Evolutionary conservation across 2,113 vertebrate genomes (phyloP), one percentile per base, ranked within the genome.

Genomic region (Hepsetus odoe): DNA sequence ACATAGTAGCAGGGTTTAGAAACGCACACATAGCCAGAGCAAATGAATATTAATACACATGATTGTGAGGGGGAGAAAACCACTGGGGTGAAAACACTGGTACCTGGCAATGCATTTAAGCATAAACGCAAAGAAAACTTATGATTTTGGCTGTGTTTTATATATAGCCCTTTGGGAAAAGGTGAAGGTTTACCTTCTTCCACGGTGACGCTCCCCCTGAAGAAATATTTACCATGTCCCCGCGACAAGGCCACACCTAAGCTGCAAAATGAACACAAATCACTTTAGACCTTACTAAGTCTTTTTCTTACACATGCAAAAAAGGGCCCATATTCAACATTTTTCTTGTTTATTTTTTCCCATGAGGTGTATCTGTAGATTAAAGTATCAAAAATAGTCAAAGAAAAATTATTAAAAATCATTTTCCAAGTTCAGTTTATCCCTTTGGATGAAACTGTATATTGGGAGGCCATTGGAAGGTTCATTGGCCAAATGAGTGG

Each of bases 191-290:
- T 61, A 99, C 98, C 98, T 96, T 99, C 98, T 83, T 99, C 97
- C 61, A 98, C 91, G 49, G 96, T 96, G 76, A 99, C 96, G 0
- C 98, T 98, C 40, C 97, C 98, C 86, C 94, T 94, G 93, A 99
- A 98, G 90, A 96, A 95, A 89, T 94, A 98, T 87, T 98, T 98
- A 72, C 98, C 98, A 14, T 99, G 97, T 84, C 98, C 98, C 89
- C 95, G 94, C 83, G 98, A 97, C 79, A 99, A 94, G 85, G 96
- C 96, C 79, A 99, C 97, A 83, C 96, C 97, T 87, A 99, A 94
- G 91, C 98, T 99, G 90, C 89, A 92, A 86, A 90, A 80, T 13
- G 68, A 51, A 59, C 28, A 61, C 30, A 66, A 1, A 76, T 24
- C 30, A 40, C 28, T 11, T 59, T 61, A 61, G 18, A 22, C 1